A percentile compares a stretch with the other conserved stretches of the same genome.
Conservation (phyloP, 2,888 invertebrate species). For the Pinctada fucata region DNA sequence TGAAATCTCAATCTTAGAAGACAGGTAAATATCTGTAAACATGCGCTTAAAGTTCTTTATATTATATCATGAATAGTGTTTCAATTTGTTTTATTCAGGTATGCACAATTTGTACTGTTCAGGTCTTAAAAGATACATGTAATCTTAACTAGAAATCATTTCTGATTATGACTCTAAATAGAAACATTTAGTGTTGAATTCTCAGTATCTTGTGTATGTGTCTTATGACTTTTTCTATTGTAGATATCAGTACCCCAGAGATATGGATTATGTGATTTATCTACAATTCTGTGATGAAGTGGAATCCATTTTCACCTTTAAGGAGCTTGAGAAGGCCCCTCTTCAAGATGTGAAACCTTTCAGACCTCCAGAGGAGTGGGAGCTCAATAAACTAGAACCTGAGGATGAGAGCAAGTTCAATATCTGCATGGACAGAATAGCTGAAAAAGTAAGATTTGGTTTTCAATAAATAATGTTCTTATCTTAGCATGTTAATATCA, state of each 20-base stretch:
- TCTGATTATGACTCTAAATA: too few species aligned
- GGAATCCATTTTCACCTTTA: conserved; percentile 75
- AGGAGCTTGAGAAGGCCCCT: conserved; percentile 75
- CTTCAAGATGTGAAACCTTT: conserved; percentile 70
- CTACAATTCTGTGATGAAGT: conserved; percentile 74
- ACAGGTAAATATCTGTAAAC: conserved; percentile 63
- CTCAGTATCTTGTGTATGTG: too few species aligned
- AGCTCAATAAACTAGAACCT: conserved; percentile 62
- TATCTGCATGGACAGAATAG: conserved; percentile 70
- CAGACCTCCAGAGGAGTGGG: conserved; percentile 71
- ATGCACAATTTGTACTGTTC: too few species aligned
- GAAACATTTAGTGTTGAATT: too few species aligned
- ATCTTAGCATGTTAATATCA: background rate
- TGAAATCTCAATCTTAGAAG: conserved; percentile 74
- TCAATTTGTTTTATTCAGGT: too few species aligned
- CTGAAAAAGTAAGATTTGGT: conserved; percentile 67
- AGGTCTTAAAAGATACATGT: too few species aligned
- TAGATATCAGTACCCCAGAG: conserved; percentile 65
- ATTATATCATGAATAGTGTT: too few species aligned
- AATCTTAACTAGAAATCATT: too few species aligned
- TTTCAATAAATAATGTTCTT: background rate
- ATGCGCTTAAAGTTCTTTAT: too few species aligned
- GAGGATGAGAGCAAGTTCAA: conserved; percentile 61
- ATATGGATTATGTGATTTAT: conserved; percentile 72
- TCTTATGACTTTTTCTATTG: too few species aligned